These are phyloP conservation scores for Chloroclystis v-ata DNA, from an alignment of 2,888 invertebrate genomes.

Conservation along the genomic window DNA sequence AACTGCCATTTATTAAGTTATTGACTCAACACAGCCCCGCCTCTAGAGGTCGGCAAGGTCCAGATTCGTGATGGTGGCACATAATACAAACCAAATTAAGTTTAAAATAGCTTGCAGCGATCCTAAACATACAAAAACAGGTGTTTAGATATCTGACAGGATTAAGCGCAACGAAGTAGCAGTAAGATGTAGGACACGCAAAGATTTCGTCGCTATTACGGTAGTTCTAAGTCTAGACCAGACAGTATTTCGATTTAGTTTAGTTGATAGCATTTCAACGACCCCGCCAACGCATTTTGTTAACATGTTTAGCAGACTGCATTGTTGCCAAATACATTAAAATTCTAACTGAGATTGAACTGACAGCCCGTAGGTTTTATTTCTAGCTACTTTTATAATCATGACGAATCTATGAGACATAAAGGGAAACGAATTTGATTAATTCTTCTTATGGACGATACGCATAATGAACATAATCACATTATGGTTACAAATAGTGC, in stretches of 20 bases:
- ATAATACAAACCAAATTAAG: conserved; percentile 55
- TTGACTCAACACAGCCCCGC: conserved; percentile 60
- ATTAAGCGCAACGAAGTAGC: conserved; percentile 33
- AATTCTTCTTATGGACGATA: conserved; percentile 26
- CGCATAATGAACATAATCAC: conserved; percentile 25
- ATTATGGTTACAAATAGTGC: conserved; percentile 37
- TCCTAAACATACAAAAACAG: conserved; percentile 46
- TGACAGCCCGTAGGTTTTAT: not conserved
- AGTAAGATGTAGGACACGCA: conserved; percentile 35
- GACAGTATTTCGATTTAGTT: conserved; percentile 31
- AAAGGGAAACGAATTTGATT: conserved; percentile 28
- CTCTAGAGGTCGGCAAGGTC: conserved; percentile 51
- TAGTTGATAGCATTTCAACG: conserved; percentile 37
- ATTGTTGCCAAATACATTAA: conserved; percentile 25
- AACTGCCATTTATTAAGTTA: conserved; percentile 61
- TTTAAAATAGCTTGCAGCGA: conserved; percentile 57
- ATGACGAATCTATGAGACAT: not conserved
- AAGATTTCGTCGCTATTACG: conserved; percentile 36
- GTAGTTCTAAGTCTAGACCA: conserved; percentile 42
- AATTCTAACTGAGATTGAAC: conserved; percentile 17
- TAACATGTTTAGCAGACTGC: conserved; percentile 41
- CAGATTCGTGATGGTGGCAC: conserved; percentile 46
- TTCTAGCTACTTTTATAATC: too few relatives aligned
- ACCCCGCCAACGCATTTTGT: conserved; percentile 36
- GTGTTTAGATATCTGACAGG: conserved; percentile 45